Base-by-base conservation (phyloP, 2,797 vertebrate species). In the Enteromius radiatus region DNA sequence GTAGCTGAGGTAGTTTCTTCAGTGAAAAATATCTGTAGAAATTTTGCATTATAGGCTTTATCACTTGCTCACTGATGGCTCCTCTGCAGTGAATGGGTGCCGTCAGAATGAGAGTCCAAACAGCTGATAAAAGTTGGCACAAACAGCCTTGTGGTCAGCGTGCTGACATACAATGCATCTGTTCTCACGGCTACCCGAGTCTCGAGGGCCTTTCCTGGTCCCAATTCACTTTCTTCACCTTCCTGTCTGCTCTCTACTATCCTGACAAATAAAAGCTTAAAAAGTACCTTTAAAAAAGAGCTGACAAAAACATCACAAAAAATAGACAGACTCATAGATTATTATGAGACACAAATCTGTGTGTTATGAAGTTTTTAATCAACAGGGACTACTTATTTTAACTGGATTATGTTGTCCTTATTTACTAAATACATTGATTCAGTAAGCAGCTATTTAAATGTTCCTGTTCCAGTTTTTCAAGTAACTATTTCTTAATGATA, bases 401-500 rank as follows among this genome's bases (percentile, higher is more conserved):
- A n/a, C 38, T 23, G 5, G 12, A 68, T 11, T 43, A 11, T 63
- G 26, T 41, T 41, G 11, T 68, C 36, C 11, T 41, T 41, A 23
- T 68, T 68, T 2, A 23, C 21, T 23, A 68, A 68, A 14, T 68
- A 41, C 54, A 56, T 36, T 64, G 15, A 15, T 33, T 33, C 28
- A 33, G 28, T 19, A 9, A 36, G 21, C 9, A 36, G 63, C 63
- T 36, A 21, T 65, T 36, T 36, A 65, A 21, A 11, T 36, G n/a
- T 59, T 59, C n/a, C 68, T 15, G 19, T 47, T 70, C 8, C 41
- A 70, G 68, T 45, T 69, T 69, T 69, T 69, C n/a, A 14, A 15
- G 38, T 26, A 45, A 1, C 38, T 43, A 68, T 70, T 26, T 45
- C 6, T 69, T 26, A 47, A 14, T 17, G 26, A 47, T 47, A 15